Evolutionary conservation across 2,113 vertebrate genomes (phyloP), one percentile per base, ranked within the genome.

Genomic region (Rhodinocichla rosea): DNA sequence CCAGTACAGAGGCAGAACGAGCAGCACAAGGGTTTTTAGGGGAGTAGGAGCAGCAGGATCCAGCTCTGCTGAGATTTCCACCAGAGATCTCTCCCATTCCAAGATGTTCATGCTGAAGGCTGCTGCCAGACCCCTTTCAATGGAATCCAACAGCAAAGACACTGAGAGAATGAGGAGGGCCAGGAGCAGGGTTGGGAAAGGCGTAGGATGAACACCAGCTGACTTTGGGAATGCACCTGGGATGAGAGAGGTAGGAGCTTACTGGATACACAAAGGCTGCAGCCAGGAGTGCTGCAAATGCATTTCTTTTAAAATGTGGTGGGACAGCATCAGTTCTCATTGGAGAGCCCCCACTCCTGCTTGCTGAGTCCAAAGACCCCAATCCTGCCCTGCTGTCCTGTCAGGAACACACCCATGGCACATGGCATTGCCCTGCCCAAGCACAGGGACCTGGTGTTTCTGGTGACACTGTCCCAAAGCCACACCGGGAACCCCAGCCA

Each of bases 291-390:
- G 4, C 81, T 70, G 53, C 69, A 63, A 67, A 83, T 0, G 6
- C 21, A 2, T 49, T 60, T 40, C 37, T 44, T 57, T 13, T 3
- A 12, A 20, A 44, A 73, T 0, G 1, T 5, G 59, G 65, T 15
- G 56, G 74, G 35, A 56, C 32, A 18, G 40, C 56, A 30, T 5
- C 0, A 0, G 30, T 44, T 68, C 37, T 81, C 3, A 0, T 1
- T 12, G 49, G 40, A 85, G 88, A 69, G 40, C 62, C 71, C 35
- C 68, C 12, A 4, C 22, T 78, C 52, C 89, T 13, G 20, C 65
- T 20, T 21, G 24, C 30, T 0, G 0, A 83, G 68, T 2, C 71
- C 9, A 6, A 2, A 52, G 55, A 63, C 21, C 28, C 84, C 52
- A 45, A 59, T 28, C 8, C 47, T 62, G 55, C 18, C 52, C 73